Base-by-base conservation (phyloP, 2,888 invertebrate species). In the Xestia c-nigrum region DNA sequence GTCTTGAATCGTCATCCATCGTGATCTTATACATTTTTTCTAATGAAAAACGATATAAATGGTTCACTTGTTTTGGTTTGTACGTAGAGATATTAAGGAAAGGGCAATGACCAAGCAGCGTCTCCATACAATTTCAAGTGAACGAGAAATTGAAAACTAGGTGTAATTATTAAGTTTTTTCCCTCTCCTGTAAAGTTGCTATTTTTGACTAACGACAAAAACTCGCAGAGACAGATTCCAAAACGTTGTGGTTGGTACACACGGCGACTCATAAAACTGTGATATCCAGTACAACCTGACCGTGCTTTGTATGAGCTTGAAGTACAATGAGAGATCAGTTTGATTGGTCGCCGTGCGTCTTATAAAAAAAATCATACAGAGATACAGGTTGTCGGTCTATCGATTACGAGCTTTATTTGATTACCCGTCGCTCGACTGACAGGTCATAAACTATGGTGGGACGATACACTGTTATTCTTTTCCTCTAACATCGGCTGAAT, bases 331-430 rank as follows among this genome's bases (percentile, higher is more conserved):
- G 12, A 21, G 3, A 6, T 21, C 55, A 55, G 12, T 0, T 55
- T n/a, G n/a, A 12, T 12, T 55, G 12, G n/a, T 55, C 24, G 24
- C 24, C n/a, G 21, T 55, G 5, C 21, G 10, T 38, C 57, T 57
- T 6, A 31, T 59, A n/a, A 64, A 43, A 40, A 61, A 65, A 65
- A 31, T n/a, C 40, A 68, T 21, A 71, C 19, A 69, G 31, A 43
- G 55, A 46, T 50, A 38, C 5, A 47, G 19, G 5, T 38, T 16
- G 14, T 19, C 57, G 40, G 24, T 64, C 9, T 38, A 80, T 77
- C 70, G 67, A 80, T 87, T 66, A 69, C 76, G 10, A 75, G 63
- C 70, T 46, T 72, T 78, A 78, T 88, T 82, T 82, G 82, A 88
- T 82, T 82, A 78, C 71, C 43, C 46, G 64, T 78, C 80, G 10